Base-by-base conservation (phyloP, 1,140 invertebrate species). In the Anadara kagoshimensis region DNA sequence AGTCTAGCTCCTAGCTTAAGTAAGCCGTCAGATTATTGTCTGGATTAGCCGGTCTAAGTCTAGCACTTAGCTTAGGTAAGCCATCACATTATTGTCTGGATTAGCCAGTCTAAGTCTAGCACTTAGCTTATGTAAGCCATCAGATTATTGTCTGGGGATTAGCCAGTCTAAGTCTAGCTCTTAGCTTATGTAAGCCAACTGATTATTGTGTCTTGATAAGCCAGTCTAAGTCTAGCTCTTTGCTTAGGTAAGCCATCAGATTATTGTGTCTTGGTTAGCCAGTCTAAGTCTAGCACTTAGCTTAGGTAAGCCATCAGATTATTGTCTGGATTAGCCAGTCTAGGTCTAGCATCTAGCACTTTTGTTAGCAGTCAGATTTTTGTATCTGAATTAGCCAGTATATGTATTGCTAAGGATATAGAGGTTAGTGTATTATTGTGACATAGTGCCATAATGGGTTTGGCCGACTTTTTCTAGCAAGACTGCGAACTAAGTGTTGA, bases 1-100 rank as follows among this genome's bases (percentile, higher is more conserved):
- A 88, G 87, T 74, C 76, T 87, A 45, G 85, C 84, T 22, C 77
- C 87, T 5, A 87, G 86, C 79, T 71, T 87, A 66, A 85, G 87
- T 88, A 78, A 75, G 73, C 18, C 43, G 1, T 54, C 5, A 62
- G 7, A 41, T 26, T 65, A 10, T 65, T 41, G n/a, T 20, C n/a
- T 11, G n/a, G 43, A 1, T 16, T 36, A 36, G 57, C 36, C 12
- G 20, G n/a, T 51, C 29, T 29, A 1, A 88, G 87, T 74, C 76
- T 87, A 45, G 85, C 84, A 24, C 77, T 87, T 5, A 87, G 86
- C 79, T 71, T 87, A 66, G 86, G 87, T 88, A 78, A 75, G 73
- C 18, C 43, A 5, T 54, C 5, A 62, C 1, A 41, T 26, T 66
- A 10, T 65, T 41, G n/a, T 20, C n/a, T 11, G n/a, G 43, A 1